Percentiles rank a stretch among this genome's conserved stretches.
phyloP scores from a whole-genome alignment of 2,797 vertebrate genomes.

The Gambusia yucatana region DNA sequence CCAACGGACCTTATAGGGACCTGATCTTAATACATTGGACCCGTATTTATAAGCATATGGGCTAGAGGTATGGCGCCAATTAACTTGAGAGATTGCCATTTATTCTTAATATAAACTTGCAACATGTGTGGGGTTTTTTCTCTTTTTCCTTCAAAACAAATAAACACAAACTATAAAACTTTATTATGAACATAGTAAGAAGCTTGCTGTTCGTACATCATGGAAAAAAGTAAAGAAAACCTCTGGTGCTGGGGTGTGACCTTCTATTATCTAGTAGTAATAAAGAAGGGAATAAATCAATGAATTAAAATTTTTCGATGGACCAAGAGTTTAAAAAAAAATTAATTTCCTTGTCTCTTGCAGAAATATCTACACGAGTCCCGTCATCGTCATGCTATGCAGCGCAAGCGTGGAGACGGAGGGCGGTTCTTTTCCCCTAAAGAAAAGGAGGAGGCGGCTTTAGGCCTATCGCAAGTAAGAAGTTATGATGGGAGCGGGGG shows the following conservation, averaged over 20 bases:
- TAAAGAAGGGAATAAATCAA: background rate
- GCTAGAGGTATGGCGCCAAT: background rate
- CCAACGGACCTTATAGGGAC: background rate
- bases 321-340: background rate
- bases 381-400: constrained; percentile 96
- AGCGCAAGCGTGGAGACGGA: constrained; percentile 93
- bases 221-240: background rate
- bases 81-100: background rate
- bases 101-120: background rate
- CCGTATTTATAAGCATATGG: background rate
- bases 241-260: too few species aligned
- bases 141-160: background rate
- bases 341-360: background rate
- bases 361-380: constrained; percentile 99
- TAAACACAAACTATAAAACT: background rate
- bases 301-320: background rate
- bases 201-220: background rate
- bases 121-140: background rate
- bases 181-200: background rate
- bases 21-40: background rate
- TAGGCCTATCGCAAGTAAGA: constrained; percentile 78
- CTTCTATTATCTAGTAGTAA: background rate
- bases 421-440: constrained; percentile 97
- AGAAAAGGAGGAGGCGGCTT: constrained; percentile 88
- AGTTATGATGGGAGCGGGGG: background rate